Evolutionary conservation across 1,140 invertebrate genomes (phyloP), one percentile per base, ranked within the genome.

Genomic region (Drosophila watanabei): DNA sequence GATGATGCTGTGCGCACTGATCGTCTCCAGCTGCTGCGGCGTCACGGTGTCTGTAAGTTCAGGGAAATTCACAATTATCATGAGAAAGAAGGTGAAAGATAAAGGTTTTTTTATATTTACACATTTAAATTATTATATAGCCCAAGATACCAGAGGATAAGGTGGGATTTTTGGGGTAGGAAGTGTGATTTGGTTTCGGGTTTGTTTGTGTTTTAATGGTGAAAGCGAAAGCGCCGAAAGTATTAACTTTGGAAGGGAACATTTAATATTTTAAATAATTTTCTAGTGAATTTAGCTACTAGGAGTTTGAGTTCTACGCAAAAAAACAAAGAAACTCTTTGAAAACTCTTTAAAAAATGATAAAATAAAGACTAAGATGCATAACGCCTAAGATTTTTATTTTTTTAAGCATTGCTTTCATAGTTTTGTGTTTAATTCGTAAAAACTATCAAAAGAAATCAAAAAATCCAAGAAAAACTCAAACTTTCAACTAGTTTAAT

Each of bases 1-100:
- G 20, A 96, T 93, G 33, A 97, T 94, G 28, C 93, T 92, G 45
- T 95, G 94, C 14, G 93, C 91, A 5, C 93, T 83, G 18, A 94
- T 68, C 5, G 80, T 92, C 57, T 93, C 92, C 28, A 92, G 75
- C 33, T 92, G 90, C n/a, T 83, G 80, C 4, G 90, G 86, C 32
- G 80, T 86, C 56, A 91, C 72, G 18, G 73, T 88, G 35, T 91
- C 86, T 90, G 82, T 18, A 91, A 90, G 13, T 11, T 37, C 60
- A 77, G 54, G 28, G 33, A 5, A 63, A 65, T 39, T 11, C 63
- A 54, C 6, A 33, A 41, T 48, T 56, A 41, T 39, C 54, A 72
- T 32, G 45, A 43, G 48, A 14, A 28, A 16, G 13, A 24, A 14
- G 52, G 18, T 6, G 24, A 33, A 43, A 54, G 51, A 41, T 51